Evolutionary conservation across 2,888 invertebrate genomes (phyloP), one percentile per base, ranked within the genome.

Genomic region (Spatulosminthurus flaviceps): DNA sequence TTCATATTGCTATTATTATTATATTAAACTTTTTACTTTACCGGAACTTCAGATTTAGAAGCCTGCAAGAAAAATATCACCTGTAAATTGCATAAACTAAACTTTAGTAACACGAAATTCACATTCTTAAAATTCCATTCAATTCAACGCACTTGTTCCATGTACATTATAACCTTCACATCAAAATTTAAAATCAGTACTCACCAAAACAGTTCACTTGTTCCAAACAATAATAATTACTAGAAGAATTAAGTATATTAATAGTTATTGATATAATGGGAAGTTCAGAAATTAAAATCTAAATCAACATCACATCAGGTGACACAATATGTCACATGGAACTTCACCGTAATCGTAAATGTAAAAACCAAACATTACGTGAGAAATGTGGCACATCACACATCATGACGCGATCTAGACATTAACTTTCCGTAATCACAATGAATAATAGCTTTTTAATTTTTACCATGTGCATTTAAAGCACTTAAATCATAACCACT

Each of bases 1-100:
- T 70, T 76, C 75, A 79, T 79, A n/a, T 51, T 64, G 42, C 1
- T n/a, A n/a, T 61, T n/a, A n/a, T n/a, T n/a, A 61, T n/a, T 61
- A 13, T 41, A 41, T 9, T 9, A 41, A 41, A 41, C 7, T 41
- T 13, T 41, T 41, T 41, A 9, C 41, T 7, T 41, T 41, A 41
- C 41, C 41, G 41, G 7, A 41, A 41, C 41, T 41, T 41, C 41
- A 41, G 41, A n/a, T n/a, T 41, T 13, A 41, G 41, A 41, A 41
- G 9, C 41, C 13, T 41, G 7, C 7, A 41, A 41, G 13, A 7
- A 41, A 41, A 41, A 41, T 9, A 41, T 34, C 34, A 34, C 34
- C 34, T 34, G 9, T 34, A 34, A 34, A 34, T 7, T 34, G 4
- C 9, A 7, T 7, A 34, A 34, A 34, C 34, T 7, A 34, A 34